These are phyloP conservation scores for Anthonomus grandis DNA, from an alignment of 1,140 invertebrate genomes.

Conservation along the genomic window DNA sequence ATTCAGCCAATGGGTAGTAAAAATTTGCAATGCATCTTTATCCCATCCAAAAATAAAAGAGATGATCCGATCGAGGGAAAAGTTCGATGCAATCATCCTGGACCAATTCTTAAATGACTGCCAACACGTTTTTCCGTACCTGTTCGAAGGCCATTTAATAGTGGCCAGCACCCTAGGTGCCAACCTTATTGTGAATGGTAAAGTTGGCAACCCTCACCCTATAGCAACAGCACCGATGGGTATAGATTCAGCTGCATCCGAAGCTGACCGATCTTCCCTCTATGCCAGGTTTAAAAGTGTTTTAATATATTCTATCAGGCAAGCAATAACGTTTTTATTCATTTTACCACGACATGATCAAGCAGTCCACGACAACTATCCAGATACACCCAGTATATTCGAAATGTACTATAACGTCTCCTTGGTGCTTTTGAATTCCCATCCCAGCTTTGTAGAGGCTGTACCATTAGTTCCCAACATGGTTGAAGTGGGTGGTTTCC, in stretches of 20 bases:
- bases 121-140: slow-evolving; percentile 58
- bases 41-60: slow-evolving; percentile 25
- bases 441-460: slow-evolving; percentile 36
- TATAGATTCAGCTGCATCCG: too few species aligned
- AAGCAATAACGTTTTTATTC: slow-evolving; percentile 35
- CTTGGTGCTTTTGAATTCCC: slow-evolving; percentile 51
- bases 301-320: not conserved
- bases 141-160: slow-evolving; percentile 48
- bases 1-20: not conserved
- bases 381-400: slow-evolving; percentile 50
- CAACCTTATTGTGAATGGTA: not conserved
- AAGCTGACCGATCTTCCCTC: not conserved
- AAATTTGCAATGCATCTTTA: slow-evolving; percentile 19
- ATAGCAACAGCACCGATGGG: too few species aligned
- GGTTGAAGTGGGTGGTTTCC: slow-evolving; percentile 51
- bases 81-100: slow-evolving; percentile 63
- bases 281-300: not conserved
- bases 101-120: slow-evolving; percentile 69
- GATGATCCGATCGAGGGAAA: slow-evolving; percentile 38
- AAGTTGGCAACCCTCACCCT: slow-evolving; percentile 1
- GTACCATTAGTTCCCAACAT: slow-evolving; percentile 49
- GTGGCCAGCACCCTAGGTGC: slow-evolving; percentile 27
- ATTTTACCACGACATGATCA: slow-evolving; percentile 46
- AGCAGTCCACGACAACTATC: slow-evolving; percentile 46
- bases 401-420: slow-evolving; percentile 53